Conservation (phyloP, 2,888 invertebrate species). For the Lordiphosa andalusiaca region DNA sequence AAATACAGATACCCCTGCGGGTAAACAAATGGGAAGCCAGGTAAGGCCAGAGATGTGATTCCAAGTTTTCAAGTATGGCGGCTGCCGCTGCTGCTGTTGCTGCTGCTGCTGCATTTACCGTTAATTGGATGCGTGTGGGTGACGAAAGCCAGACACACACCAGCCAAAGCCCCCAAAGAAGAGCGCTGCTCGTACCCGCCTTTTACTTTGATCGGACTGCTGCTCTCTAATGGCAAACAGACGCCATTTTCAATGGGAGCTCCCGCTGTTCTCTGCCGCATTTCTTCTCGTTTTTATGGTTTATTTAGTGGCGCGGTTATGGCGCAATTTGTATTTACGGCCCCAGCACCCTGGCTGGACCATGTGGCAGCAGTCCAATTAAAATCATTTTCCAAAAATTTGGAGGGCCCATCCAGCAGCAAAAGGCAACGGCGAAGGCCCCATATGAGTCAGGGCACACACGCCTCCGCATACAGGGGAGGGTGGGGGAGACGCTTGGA, state of each 20-base stretch:
- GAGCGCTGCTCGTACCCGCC: constrained; percentile 7
- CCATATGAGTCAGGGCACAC: constrained; percentile 6
- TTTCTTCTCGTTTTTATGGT: constrained; percentile 48
- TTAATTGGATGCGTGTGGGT: constrained; percentile 64
- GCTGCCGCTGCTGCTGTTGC: constrained; percentile 30
- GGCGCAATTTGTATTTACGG: constrained; percentile 71
- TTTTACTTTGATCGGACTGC: constrained; percentile 20
- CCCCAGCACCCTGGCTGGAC: constrained; percentile 19
- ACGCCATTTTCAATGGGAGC: constrained; percentile 54
- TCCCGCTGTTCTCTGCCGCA: constrained; percentile 5
- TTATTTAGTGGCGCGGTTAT: constrained; percentile 67
- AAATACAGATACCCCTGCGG: too few species aligned
- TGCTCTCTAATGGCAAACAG: constrained; percentile 35
- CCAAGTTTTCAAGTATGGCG: constrained; percentile 32
- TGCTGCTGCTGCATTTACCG: constrained; percentile 44
- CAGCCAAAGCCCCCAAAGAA: constrained; percentile 1
- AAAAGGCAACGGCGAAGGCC: constrained; percentile 5
- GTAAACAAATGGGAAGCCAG: constrained; percentile 5
- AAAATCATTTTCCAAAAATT: constrained; percentile 56
- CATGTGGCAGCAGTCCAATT: constrained; percentile 64
- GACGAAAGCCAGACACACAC: constrained; percentile 65
- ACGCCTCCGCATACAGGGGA: neutral
- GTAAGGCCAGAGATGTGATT: constrained; percentile 2
- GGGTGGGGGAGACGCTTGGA: too few species aligned
- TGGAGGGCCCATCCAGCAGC: constrained; percentile 26